Evolutionary conservation across 1,140 invertebrate species (phyloP).

Genomic region (Neodiprion fabricii): DNA sequence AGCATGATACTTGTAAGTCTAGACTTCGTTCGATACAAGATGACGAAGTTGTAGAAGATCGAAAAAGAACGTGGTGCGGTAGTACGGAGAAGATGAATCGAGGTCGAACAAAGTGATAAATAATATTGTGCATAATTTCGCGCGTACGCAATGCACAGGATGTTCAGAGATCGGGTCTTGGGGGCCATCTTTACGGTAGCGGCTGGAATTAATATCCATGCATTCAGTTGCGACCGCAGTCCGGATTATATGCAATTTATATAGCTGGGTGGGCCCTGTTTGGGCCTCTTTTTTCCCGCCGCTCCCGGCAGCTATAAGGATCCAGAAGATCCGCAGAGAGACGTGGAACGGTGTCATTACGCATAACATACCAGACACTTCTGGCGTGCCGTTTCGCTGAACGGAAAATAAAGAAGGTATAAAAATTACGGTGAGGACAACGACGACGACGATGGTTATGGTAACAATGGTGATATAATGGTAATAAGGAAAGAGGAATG

Average conservation of each 20-base stretch:
- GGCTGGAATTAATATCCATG: conserved; percentile 32
- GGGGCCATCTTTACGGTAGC: conserved; percentile 24
- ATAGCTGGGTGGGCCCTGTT: conserved; percentile 1
- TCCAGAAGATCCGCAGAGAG: not conserved
- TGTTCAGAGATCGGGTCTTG: not conserved
- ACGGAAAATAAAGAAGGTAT: not conserved
- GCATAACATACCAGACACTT: conserved; percentile 14
- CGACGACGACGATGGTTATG: not conserved
- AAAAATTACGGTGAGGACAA: not conserved
- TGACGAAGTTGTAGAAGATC: too few relatives aligned
- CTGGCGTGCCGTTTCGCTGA: not conserved
- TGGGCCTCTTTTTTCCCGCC: not conserved
- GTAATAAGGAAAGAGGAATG: too few relatives aligned
- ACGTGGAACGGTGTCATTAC: conserved; percentile 10
- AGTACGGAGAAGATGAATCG: not conserved
- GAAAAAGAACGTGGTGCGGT: not conserved
- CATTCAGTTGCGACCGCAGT: conserved; percentile 11
- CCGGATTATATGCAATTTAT: conserved; percentile 15
- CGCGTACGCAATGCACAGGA: not conserved
- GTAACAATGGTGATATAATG: not conserved
- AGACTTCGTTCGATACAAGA: too few relatives aligned
- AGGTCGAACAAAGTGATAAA: conserved; percentile 3
- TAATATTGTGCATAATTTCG: not conserved
- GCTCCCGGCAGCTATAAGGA: not conserved
- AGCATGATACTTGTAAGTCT: too few relatives aligned